Conservation (phyloP, 2,888 invertebrate species). For the Craniophora ligustri region DNA sequence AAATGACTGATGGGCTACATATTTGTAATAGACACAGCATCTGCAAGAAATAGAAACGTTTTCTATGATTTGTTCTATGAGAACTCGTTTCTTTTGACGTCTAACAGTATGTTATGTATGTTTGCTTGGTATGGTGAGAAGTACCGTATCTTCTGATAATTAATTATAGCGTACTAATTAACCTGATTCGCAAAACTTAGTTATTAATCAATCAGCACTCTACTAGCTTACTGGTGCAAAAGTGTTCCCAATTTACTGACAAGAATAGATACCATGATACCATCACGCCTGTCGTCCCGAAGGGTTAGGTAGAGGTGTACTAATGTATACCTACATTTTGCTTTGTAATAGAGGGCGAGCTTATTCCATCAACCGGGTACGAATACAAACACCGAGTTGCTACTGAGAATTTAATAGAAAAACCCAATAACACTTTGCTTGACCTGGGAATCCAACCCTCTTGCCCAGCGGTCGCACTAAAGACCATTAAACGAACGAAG, state of each 20-base stretch:
- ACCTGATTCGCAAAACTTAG: slow-evolving; percentile 5
- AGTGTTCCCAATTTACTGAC: neutral
- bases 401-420: too few relatives aligned
- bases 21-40: slow-evolving; percentile 28
- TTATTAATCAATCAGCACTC: neutral
- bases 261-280: too few relatives aligned
- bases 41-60: slow-evolving; percentile 25
- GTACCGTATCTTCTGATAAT: slow-evolving; percentile 24
- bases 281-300: too few relatives aligned
- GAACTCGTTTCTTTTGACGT: slow-evolving; percentile 39
- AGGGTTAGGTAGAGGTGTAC: too few relatives aligned
- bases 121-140: slow-evolving; percentile 11
- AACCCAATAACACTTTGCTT: too few relatives aligned
- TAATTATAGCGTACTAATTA: slow-evolving; percentile 19
- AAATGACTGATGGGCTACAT: slow-evolving; percentile 39
- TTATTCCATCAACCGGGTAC: too few relatives aligned
- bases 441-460: too few relatives aligned
- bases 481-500: too few relatives aligned
- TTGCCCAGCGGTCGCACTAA: too few relatives aligned
- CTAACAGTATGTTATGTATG: slow-evolving; percentile 13
- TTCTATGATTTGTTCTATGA: slow-evolving; percentile 41
- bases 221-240: neutral
- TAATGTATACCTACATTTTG: too few relatives aligned
- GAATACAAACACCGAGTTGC: too few relatives aligned
- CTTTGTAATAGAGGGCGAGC: too few relatives aligned